phyloP scores from a whole-genome alignment of 2,797 vertebrate genomes.

The Ceyx erithaca region DNA sequence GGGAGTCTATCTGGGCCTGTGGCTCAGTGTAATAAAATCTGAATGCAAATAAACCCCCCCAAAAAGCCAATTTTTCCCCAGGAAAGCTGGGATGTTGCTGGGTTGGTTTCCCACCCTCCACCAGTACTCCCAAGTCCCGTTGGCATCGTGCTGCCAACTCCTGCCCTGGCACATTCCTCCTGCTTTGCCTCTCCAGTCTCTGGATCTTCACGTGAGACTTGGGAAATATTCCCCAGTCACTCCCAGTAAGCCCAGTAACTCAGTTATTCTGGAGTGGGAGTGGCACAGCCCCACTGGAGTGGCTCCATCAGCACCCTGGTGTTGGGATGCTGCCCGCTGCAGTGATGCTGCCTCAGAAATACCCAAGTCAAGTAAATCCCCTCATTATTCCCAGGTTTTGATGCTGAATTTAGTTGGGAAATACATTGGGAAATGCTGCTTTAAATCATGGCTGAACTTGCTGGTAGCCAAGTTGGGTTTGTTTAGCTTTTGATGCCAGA shows the following conservation, averaged over 20 bases:
- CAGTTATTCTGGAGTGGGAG: neutral
- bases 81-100: neutral
- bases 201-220: neutral
- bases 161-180: neutral
- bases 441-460: neutral
- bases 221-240: neutral
- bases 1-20: neutral
- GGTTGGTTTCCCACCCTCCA: neutral
- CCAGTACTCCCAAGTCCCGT: neutral
- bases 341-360: neutral
- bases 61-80: neutral
- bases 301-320: rapidly evolving
- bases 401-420: neutral
- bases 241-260: neutral
- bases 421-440: neutral
- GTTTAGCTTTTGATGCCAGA: neutral
- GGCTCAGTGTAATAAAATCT: constrained; percentile 1
- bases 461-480: neutral
- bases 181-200: neutral
- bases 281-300: neutral
- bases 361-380: neutral
- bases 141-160: rapidly evolving
- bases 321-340: neutral
- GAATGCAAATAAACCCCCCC: neutral
- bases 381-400: rapidly evolving